Evolutionary conservation across 2,888 invertebrate species (phyloP).

Genomic region (Lymantria monacha): DNA sequence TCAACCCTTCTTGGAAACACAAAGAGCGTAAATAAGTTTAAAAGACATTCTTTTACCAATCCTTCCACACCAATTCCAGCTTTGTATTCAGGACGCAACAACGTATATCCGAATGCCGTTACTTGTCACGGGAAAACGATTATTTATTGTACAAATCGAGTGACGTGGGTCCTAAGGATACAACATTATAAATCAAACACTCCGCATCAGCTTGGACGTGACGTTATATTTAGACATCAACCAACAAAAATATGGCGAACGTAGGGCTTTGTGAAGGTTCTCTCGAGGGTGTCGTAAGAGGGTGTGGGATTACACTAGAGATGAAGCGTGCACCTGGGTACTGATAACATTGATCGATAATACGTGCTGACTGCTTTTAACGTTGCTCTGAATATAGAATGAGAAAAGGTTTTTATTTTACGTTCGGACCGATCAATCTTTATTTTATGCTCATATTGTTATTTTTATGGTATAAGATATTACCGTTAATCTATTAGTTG

Average conservation of each 20-base stretch:
- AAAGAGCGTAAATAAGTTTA: background rate
- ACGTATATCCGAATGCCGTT: constrained; percentile 48
- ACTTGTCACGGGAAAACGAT: constrained; percentile 53
- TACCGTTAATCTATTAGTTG: too few species aligned
- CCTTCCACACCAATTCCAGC: constrained; percentile 7
- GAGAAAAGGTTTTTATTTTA: background rate
- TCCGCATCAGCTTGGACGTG: constrained; percentile 36
- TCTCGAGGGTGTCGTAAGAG: constrained; percentile 12
- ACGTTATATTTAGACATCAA: constrained; percentile 30
- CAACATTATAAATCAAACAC: constrained; percentile 55
- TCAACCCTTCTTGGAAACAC: too few species aligned
- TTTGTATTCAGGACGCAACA: constrained; percentile 53
- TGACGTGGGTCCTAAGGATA: constrained; percentile 61
- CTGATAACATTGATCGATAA: constrained; percentile 18
- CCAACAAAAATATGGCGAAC: constrained; percentile 11
- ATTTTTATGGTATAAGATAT: too few species aligned
- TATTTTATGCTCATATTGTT: too few species aligned
- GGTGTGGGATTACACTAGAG: constrained; percentile 10
- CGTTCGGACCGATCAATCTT: background rate
- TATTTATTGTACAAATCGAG: constrained; percentile 66
- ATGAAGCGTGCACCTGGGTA: constrained; percentile 25
- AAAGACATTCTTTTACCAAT: constrained; percentile 2
- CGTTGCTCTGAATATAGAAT: background rate
- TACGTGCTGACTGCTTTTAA: constrained; percentile 1
- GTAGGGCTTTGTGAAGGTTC: constrained; percentile 9